Evolutionary conservation across 35 echinoderm and acorn worm genomes (phyloP), one percentile per base, ranked within the genome.

Genomic region (Strongylocentrotus purpuratus): DNA sequence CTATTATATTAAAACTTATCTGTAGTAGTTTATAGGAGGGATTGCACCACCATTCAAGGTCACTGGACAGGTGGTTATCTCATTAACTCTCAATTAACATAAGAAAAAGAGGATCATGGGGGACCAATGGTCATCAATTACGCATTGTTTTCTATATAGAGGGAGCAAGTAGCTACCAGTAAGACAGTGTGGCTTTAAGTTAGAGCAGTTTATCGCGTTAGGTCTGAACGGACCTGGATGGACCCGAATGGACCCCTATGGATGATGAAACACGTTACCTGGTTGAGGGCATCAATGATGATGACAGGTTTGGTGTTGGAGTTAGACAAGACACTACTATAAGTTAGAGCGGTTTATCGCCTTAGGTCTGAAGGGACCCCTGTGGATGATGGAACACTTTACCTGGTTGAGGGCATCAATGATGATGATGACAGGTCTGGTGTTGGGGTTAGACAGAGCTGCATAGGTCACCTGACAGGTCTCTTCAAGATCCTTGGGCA

Each of bases 391-490:
- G 61, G 2, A 25, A 70, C 61, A 70, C 13, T 71, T 85, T 93
- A 97, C 97, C 97, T 97, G 97, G 78, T 97, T 97, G 61, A 97
- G 94, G 52, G 97, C 97, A 95, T 97, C 97, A 95, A 97, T 97
- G 95, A 97, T 88, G 25, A 97, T 96, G 85, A 97, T 96, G 61
- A 96, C 89, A 8, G 95, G 97, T 88, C 94, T 85, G 7, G 97
- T 97, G 50, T 97, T 97, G 15, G 95, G 95, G 78, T 95, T 97
- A 48, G 97, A 96, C 2, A 97, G 86, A 18, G 95, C 94, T 86
- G 96, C 92, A 86, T 95, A 95, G 9, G 94, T 61, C 33, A 95
- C 91, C 58, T 98, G 97, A 46, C 96, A 96, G 2, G 97, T 94
- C 65, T 94, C 90, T 93, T 98, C 97, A 33, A 98, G 46, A 78